Conservation (phyloP, 2,888 invertebrate genomes). For the Crossocerus cetratus region DNA sequence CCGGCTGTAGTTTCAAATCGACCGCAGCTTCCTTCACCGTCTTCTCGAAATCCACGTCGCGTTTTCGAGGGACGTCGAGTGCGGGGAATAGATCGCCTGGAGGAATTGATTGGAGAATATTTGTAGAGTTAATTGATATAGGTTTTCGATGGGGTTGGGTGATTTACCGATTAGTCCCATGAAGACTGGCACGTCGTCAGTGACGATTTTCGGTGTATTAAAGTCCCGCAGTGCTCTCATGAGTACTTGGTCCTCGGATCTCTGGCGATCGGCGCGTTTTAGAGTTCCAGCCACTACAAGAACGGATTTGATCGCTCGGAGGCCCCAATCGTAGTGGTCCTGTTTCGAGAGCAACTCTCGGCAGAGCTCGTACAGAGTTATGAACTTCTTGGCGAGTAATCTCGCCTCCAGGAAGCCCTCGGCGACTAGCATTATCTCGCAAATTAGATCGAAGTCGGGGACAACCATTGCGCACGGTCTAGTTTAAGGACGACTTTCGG, state of each 20-base stretch:
- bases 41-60: conserved; percentile 90
- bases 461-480: conserved; percentile 99
- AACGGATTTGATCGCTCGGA: conserved; percentile 96
- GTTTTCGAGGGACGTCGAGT: conserved; percentile 92
- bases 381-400: conserved; percentile 93
- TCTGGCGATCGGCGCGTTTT: conserved; percentile 86
- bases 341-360: conserved; percentile 94
- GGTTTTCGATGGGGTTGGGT: not conserved
- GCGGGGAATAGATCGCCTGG: conserved; percentile 90
- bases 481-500: conserved; percentile 36
- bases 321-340: conserved; percentile 98
- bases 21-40: conserved; percentile 86
- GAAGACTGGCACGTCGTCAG: conserved; percentile 93
- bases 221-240: conserved; percentile 97
- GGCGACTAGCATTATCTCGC: conserved; percentile 97
- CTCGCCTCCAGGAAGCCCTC: conserved; percentile 97
- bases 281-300: conserved; percentile 95
- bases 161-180: conserved; percentile 91
- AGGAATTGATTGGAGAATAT: conserved; percentile 3
- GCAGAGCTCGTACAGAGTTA: conserved; percentile 94
- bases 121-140: not conserved
- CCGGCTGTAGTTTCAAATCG: conserved; percentile 92
- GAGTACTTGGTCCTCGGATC: conserved; percentile 94
- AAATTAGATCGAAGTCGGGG: conserved; percentile 96
- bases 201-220: conserved; percentile 95